These are phyloP conservation scores for Oryzias melastigma DNA, from an alignment of 2,113 vertebrate genomes.

Conservation along the genomic window DNA sequence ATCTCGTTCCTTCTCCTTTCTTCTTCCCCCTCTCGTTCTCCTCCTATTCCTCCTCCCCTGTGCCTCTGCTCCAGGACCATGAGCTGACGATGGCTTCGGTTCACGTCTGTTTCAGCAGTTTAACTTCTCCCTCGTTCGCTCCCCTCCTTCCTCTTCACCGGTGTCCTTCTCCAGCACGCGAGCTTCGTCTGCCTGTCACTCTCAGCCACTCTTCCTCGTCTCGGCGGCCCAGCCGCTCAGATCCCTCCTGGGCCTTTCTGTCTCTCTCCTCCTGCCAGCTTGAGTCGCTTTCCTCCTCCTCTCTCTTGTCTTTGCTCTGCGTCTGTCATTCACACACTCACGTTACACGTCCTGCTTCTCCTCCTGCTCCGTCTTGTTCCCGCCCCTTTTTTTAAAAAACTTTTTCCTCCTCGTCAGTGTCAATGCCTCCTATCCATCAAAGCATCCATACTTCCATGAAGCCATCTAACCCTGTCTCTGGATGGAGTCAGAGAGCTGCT, in stretches of 20 bases:
- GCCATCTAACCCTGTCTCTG: constrained; percentile 42
- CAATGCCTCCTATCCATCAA: constrained; percentile 61
- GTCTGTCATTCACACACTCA: constrained; percentile 68
- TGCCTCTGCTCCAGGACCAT: constrained; percentile 64
- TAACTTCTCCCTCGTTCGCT: constrained; percentile 73
- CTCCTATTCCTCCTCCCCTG: constrained; percentile 49
- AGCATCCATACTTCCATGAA: constrained; percentile 54
- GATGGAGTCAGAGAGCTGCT: constrained; percentile 44
- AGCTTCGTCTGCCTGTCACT: constrained; percentile 54
- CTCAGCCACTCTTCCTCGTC: constrained; percentile 39
- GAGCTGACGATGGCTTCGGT: constrained; percentile 59
- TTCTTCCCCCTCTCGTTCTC: constrained; percentile 38
- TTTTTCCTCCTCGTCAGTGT: constrained; percentile 58
- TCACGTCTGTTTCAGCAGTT: constrained; percentile 68
- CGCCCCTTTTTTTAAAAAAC: constrained; percentile 62
- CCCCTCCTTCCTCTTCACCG: constrained; percentile 42
- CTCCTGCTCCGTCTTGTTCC: constrained; percentile 59
- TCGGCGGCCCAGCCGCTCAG: constrained; percentile 46
- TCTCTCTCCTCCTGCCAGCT: constrained; percentile 64
- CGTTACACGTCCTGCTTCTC: constrained; percentile 53
- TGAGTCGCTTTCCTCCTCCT: constrained; percentile 50
- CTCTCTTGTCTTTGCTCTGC: constrained; percentile 51
- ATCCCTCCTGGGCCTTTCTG: constrained; percentile 58
- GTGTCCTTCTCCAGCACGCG: constrained; percentile 49
- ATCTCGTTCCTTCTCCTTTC: constrained; percentile 34